phyloP scores from a whole-genome alignment of 2,888 invertebrate species.

The Halocaridina rubra region DNA sequence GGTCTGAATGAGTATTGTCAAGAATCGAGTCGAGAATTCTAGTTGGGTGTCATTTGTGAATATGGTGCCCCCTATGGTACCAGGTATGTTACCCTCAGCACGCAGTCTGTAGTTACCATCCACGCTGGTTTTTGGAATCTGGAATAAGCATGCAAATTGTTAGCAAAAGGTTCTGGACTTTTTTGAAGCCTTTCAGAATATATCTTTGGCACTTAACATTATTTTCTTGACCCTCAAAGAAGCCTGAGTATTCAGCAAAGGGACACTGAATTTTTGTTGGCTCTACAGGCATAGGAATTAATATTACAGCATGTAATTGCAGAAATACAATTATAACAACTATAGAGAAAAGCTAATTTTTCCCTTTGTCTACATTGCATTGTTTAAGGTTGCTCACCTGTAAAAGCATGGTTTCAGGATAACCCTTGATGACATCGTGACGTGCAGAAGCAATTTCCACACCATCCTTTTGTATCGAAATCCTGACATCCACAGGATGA shows the following conservation, averaged over 20 bases:
- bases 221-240: background rate
- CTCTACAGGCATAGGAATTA: no score
- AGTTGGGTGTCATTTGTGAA: slow-evolving; percentile 70
- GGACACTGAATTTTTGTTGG: no score
- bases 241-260: background rate
- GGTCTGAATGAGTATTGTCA: slow-evolving; percentile 70
- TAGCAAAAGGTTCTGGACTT: background rate
- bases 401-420: slow-evolving; percentile 90
- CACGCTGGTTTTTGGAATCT: slow-evolving; percentile 60
- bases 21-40: slow-evolving; percentile 68
- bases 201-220: background rate
- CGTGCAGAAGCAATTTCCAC: slow-evolving; percentile 88
- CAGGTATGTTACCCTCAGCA: slow-evolving; percentile 68
- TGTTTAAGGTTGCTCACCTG: no score
- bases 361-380: no score
- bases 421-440: slow-evolving; percentile 84
- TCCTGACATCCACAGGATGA: slow-evolving; percentile 84
- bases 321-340: background rate
- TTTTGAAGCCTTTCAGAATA: background rate
- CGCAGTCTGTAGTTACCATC: slow-evolving; percentile 67
- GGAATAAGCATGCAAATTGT: background rate
- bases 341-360: background rate
- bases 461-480: slow-evolving; percentile 89
- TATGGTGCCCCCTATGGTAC: slow-evolving; percentile 67
- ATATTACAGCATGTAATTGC: background rate